These are phyloP conservation scores for Chroicocephalus ridibundus DNA, from an alignment of 2,113 vertebrate species.

Conservation along the genomic window DNA sequence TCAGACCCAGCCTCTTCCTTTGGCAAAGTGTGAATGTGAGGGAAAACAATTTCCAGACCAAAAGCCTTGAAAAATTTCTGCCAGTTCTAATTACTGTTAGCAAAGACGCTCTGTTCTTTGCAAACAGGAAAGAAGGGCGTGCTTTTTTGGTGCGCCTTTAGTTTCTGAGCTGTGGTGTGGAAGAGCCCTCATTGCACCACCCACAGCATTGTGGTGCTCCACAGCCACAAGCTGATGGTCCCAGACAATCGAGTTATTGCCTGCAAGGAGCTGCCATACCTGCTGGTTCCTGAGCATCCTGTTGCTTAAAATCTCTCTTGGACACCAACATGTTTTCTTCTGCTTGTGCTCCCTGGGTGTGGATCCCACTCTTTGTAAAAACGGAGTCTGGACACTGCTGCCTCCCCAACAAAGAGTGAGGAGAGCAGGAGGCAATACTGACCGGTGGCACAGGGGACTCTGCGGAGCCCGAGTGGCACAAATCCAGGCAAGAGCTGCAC, in stretches of 20 bases:
- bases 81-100: neutral
- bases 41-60: neutral
- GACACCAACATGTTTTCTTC: neutral
- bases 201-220: neutral
- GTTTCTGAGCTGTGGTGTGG: neutral
- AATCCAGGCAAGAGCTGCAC: neutral
- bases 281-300: neutral
- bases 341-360: neutral
- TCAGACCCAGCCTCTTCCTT: neutral
- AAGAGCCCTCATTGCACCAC: neutral
- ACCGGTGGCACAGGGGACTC: accelerated
- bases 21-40: neutral
- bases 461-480: neutral
- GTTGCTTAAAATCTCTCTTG: neutral
- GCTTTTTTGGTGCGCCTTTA: neutral
- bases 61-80: neutral
- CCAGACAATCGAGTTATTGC: neutral
- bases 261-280: neutral
- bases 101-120: neutral
- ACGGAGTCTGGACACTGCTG: accelerated
- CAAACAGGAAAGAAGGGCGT: neutral
- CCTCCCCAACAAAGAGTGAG: neutral
- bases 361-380: neutral
- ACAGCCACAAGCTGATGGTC: neutral
- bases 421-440: neutral